Conservation (phyloP, 2,888 invertebrate genomes). For the Limnephilus marmoratus region DNA sequence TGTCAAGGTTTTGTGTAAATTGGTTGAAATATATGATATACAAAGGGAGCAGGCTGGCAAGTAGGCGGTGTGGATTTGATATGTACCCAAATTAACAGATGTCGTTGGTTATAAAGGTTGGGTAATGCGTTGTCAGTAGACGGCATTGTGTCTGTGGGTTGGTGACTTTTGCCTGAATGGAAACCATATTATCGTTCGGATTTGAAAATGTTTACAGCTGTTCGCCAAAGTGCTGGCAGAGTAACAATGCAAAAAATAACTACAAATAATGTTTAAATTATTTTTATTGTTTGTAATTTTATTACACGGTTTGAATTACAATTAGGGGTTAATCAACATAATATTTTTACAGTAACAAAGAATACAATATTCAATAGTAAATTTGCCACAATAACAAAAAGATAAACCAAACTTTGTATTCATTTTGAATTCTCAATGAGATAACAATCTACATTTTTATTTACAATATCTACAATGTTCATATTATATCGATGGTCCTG, state of each 20-base stretch:
- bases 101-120: too few relatives aligned
- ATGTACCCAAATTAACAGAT: too few relatives aligned
- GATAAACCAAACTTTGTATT: not conserved
- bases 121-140: too few relatives aligned
- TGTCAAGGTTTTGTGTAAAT: too few relatives aligned
- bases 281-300: slow-evolving; percentile 2
- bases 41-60: too few relatives aligned
- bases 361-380: not conserved
- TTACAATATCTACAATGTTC: not conserved
- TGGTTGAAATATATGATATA: too few relatives aligned
- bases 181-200: too few relatives aligned
- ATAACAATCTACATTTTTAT: not conserved
- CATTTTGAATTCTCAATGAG: not conserved
- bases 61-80: too few relatives aligned
- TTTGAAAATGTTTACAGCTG: too few relatives aligned
- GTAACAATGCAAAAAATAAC: not conserved
- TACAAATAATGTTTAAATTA: not conserved
- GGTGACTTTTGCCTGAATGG: too few relatives aligned
- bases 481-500: not conserved
- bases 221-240: too few relatives aligned
- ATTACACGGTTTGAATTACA: not conserved
- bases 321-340: not conserved
- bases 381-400: not conserved
- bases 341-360: not conserved
- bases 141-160: too few relatives aligned